Conservation (phyloP, 2,797 vertebrate genomes). For the Enteromius treurensis region DNA sequence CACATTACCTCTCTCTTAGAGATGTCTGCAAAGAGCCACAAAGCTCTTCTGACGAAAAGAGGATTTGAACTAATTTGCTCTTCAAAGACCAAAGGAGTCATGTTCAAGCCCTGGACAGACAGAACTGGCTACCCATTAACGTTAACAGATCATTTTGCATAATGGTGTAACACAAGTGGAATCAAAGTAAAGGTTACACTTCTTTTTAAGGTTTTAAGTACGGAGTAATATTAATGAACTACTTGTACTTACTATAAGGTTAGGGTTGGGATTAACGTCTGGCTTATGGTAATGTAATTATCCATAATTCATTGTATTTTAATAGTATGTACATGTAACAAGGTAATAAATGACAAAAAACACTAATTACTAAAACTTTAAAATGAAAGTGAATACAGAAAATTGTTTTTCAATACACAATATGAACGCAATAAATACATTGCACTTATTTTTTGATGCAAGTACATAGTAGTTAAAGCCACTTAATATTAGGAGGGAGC, state of each 20-base stretch:
- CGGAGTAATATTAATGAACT: background rate
- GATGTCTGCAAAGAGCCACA: constrained; percentile 45
- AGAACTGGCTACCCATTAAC: background rate
- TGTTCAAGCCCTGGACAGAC: background rate
- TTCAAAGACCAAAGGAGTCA: constrained; percentile 47
- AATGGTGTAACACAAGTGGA: background rate
- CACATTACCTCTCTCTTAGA: constrained; percentile 35
- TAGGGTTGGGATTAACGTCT: background rate
- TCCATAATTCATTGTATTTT: no score
- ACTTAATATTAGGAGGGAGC: background rate
- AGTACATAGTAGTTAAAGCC: background rate
- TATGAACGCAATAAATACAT: no score
- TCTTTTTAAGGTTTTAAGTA: background rate
- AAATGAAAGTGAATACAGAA: background rate
- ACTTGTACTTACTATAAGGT: background rate
- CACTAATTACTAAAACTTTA: background rate
- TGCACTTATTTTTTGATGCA: no score
- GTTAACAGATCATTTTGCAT: background rate
- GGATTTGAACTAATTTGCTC: constrained; percentile 51
- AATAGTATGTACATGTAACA: no score
- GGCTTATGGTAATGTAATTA: no score
- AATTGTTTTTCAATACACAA: no score
- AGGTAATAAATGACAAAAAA: background rate
- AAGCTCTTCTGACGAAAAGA: constrained; percentile 45
- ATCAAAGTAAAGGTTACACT: background rate